phyloP scores from a whole-genome alignment of 1,140 invertebrate genomes.

The Ectropis grisescens region DNA sequence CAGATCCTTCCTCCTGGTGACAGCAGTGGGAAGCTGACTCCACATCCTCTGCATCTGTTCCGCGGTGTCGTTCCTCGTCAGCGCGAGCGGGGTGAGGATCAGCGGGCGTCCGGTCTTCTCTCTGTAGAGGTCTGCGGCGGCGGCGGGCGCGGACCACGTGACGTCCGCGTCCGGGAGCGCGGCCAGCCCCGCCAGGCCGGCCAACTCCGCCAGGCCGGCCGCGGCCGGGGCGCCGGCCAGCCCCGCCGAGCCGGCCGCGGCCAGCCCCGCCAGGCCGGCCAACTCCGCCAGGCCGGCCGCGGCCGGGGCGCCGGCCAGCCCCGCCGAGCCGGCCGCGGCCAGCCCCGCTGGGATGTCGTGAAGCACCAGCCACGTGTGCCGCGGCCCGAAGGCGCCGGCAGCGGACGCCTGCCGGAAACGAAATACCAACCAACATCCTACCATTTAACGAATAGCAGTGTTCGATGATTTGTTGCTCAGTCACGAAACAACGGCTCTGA shows the following conservation, averaged over 20 bases:
- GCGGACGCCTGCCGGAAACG: slow-evolving; percentile 29
- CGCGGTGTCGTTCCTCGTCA: slow-evolving; percentile 1
- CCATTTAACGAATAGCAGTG: no score
- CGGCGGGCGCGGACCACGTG: slow-evolving; percentile 15
- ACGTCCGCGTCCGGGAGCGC: slow-evolving; percentile 43
- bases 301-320: no score
- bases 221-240: no score
- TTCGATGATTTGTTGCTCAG: no score
- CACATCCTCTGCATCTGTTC: slow-evolving; percentile 14
- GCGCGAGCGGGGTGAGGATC: slow-evolving; percentile 7
- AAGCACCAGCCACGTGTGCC: slow-evolving; percentile 40
- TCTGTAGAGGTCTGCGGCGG: slow-evolving; percentile 33
- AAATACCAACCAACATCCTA: neutral
- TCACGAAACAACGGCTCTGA: neutral
- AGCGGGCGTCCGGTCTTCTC: slow-evolving; percentile 20
- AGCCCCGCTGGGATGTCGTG: slow-evolving; percentile 12
- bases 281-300: slow-evolving; percentile 10
- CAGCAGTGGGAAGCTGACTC: slow-evolving; percentile 18
- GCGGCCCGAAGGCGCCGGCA: slow-evolving; percentile 36
- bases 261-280: no score
- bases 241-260: slow-evolving; percentile 29
- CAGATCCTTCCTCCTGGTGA: slow-evolving; percentile 29
- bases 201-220: no score
- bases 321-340: slow-evolving; percentile 30
- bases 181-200: slow-evolving; percentile 7